These are phyloP conservation scores for Eupsilia transversa DNA, from an alignment of 2,888 invertebrate species.

Conservation along the genomic window DNA sequence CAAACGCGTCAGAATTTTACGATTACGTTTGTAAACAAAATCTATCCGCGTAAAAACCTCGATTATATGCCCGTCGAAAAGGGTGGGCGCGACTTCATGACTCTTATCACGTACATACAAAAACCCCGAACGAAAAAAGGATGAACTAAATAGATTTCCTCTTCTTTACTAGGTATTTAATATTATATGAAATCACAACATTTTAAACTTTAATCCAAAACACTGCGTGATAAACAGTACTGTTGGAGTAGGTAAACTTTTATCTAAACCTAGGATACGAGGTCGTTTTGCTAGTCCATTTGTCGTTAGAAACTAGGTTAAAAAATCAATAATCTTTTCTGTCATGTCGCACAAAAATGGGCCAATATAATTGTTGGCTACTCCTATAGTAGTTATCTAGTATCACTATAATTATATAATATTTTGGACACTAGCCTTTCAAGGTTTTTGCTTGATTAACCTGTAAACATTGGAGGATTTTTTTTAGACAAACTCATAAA, in stretches of 20 bases:
- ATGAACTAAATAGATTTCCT: neutral
- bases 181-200: neutral
- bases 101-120: slow-evolving; percentile 14
- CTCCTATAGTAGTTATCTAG: neutral
- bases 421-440: neutral
- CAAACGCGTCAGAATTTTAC: no score
- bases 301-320: neutral
- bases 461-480: neutral
- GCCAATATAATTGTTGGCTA: neutral
- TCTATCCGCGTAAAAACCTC: slow-evolving; percentile 28
- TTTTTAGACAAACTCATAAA: neutral
- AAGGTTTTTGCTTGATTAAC: neutral
- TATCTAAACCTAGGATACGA: neutral
- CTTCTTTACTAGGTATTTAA: neutral
- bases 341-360: neutral
- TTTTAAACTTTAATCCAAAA: neutral
- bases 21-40: slow-evolving; percentile 25
- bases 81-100: slow-evolving; percentile 10
- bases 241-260: neutral
- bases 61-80: neutral
- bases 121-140: neutral
- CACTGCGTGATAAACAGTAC: neutral
- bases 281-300: neutral
- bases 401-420: neutral
- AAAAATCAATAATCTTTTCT: neutral